These are phyloP conservation scores for Thrips palmi DNA, from an alignment of 1,140 invertebrate species.

Conservation along the genomic window DNA sequence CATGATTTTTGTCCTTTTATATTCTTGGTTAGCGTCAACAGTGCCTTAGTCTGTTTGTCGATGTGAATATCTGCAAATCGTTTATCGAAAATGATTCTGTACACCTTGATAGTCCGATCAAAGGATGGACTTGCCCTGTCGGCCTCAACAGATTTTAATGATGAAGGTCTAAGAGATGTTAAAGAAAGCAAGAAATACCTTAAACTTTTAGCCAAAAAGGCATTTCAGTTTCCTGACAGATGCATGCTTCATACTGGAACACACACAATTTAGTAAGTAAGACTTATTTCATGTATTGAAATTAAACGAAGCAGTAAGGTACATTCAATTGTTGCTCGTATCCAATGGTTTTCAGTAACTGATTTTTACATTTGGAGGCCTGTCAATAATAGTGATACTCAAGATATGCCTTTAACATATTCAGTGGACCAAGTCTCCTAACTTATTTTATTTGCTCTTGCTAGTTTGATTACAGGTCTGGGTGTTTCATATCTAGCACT, in stretches of 20 bases:
- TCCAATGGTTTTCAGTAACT: too few relatives aligned
- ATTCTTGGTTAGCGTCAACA: too few relatives aligned
- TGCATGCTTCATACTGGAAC: conserved; percentile 18
- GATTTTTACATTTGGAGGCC: too few relatives aligned
- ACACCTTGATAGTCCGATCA: conserved; percentile 20
- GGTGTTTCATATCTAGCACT: conserved; percentile 24
- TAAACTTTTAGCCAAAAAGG: conserved; percentile 22
- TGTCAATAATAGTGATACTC: too few relatives aligned
- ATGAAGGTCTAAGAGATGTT: conserved; percentile 19
- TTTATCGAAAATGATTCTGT: conserved; percentile 19
- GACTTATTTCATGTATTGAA: conserved; percentile 10
- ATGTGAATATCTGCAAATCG: too few relatives aligned
- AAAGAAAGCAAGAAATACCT: conserved; percentile 22
- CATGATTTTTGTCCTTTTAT: too few relatives aligned
- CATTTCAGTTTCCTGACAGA: conserved; percentile 19
- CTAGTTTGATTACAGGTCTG: conserved; percentile 23
- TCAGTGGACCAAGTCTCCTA: too few relatives aligned
- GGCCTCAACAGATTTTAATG: conserved; percentile 22
- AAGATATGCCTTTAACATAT: too few relatives aligned
- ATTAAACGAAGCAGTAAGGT: neutral
- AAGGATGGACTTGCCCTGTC: conserved; percentile 23
- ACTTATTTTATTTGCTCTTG: conserved; percentile 15
- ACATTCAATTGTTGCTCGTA: too few relatives aligned
- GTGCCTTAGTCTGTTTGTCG: too few relatives aligned
- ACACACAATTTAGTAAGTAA: conserved; percentile 21